Conservation (phyloP, 2,888 invertebrate species). For the Dicyrtomina minuta region DNA sequence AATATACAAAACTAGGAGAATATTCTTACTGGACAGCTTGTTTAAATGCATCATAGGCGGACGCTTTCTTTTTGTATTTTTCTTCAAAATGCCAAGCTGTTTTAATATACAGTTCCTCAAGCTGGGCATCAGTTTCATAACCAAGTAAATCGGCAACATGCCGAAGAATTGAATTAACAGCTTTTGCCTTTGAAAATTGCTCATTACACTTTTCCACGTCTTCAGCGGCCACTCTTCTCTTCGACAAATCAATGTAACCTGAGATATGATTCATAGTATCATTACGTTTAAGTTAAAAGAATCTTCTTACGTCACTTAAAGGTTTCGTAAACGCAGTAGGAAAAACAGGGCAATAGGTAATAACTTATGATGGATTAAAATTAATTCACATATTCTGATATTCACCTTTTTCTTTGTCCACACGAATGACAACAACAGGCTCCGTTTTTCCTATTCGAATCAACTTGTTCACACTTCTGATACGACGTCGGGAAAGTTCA, state of each 20-base stretch:
- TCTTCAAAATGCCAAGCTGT: constrained; percentile 99
- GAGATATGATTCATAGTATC: constrained; percentile 6
- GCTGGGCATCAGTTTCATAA: constrained; percentile 85
- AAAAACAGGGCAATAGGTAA: not conserved
- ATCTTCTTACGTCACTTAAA: not conserved
- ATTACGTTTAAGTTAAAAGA: not conserved
- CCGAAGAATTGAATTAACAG: constrained; percentile 94
- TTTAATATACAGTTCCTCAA: constrained; percentile 91
- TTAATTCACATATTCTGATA: constrained; percentile 33
- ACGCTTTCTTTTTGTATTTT: constrained; percentile 92
- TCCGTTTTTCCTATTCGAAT: constrained; percentile 98
- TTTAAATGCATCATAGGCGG: constrained; percentile 97
- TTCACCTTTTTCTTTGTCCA: constrained; percentile 99
- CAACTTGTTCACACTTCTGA: constrained; percentile 97
- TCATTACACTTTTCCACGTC: constrained; percentile 98
- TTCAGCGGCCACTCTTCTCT: constrained; percentile 95
- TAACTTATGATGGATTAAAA: not conserved
- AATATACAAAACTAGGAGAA: not conserved
- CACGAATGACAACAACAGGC: constrained; percentile 98
- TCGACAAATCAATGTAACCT: constrained; percentile 99
- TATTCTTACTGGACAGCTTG: constrained; percentile 85
- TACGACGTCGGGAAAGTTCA: constrained; percentile 96
- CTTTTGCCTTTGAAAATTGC: constrained; percentile 96
- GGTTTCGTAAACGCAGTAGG: not conserved
- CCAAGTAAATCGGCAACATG: constrained; percentile 94